Evolutionary conservation across 2,797 vertebrate species (phyloP).

Genomic region (Danio choprae): DNA sequence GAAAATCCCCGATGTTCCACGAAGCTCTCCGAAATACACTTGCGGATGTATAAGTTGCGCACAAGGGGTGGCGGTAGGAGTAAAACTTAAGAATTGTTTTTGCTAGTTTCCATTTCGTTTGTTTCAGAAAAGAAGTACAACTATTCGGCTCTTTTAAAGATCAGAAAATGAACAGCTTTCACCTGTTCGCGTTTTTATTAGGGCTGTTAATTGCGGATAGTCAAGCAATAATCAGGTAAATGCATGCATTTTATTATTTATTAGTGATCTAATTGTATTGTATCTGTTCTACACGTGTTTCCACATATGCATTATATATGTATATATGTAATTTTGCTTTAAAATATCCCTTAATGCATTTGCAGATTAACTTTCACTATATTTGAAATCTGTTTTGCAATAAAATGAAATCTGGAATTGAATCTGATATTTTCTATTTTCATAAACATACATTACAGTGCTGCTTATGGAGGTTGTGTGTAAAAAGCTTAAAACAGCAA

Average conservation of each 20-base stretch:
- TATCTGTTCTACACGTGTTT: background rate
- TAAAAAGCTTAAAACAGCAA: background rate
- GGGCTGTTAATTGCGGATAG: conserved; percentile 32
- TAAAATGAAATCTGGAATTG: background rate
- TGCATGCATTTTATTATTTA: background rate
- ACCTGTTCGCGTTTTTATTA: conserved; percentile 12
- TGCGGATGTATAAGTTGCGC: background rate
- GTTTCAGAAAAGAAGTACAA: background rate
- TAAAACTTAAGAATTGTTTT: no score
- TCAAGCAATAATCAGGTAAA: conserved; percentile 59
- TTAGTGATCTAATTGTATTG: background rate
- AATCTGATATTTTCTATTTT: background rate
- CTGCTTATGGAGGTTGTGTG: background rate
- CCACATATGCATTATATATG: background rate
- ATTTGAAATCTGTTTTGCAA: background rate
- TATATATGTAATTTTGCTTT: background rate
- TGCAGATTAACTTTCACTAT: background rate
- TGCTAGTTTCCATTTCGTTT: background rate
- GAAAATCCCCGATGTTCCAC: background rate
- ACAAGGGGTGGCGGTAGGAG: background rate
- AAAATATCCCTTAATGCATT: background rate
- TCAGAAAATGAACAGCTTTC: conserved; percentile 34
- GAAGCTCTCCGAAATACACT: background rate
- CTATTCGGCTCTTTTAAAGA: background rate
- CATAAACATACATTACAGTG: no score